Evolutionary conservation across 1,140 invertebrate species (phyloP).

Genomic region (Zaprionus africanus): DNA sequence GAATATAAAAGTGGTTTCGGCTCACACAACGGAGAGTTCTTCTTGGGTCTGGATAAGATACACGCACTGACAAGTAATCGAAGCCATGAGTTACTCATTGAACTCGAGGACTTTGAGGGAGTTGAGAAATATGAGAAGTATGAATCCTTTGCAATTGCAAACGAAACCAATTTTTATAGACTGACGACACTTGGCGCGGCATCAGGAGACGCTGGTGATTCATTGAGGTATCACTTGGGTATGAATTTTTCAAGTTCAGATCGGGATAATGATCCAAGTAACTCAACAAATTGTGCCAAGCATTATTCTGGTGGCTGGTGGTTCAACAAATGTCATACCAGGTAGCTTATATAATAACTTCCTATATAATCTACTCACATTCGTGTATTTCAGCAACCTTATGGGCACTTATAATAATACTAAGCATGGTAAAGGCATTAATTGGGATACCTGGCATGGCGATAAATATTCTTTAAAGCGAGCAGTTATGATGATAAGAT

Average conservation of each 20-base stretch:
- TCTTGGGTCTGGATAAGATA: background rate
- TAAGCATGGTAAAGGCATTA: background rate
- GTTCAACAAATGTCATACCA: background rate
- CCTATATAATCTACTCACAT: background rate
- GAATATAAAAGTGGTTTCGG: background rate
- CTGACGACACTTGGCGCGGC: background rate
- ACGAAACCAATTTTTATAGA: background rate
- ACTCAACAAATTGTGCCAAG: background rate
- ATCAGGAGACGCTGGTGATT: background rate
- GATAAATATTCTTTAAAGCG: background rate
- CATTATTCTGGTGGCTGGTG: background rate
- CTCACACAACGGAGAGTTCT: background rate
- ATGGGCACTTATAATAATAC: background rate
- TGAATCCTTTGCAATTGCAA: background rate
- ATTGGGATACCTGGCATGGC: background rate
- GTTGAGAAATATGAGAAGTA: background rate
- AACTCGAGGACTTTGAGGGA: background rate
- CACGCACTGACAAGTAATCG: background rate
- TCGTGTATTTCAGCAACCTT: background rate
- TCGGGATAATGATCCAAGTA: background rate
- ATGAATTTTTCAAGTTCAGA: background rate
- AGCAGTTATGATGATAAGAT: background rate
- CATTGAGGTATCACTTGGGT: background rate
- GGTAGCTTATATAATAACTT: background rate
- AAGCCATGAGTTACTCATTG: background rate